Percentiles rank a stretch among this genome's conserved stretches.
Evolutionary conservation across 1,140 invertebrate species (phyloP).

Genomic region (Lasioglossum baleicum): DNA sequence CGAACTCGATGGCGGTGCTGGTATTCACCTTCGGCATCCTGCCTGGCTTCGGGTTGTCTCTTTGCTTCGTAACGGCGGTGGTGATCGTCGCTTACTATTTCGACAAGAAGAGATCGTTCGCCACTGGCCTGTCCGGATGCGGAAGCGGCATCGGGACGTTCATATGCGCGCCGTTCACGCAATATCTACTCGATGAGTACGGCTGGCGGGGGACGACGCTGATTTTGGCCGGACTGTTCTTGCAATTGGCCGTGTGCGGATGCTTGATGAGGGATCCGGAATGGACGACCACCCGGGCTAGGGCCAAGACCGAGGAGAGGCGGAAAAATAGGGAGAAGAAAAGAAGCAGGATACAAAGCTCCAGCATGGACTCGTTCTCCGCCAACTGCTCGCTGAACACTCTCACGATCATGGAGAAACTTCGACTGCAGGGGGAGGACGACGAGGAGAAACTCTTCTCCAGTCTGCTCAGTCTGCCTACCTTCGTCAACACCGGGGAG

Average conservation of each 20-base stretch:
- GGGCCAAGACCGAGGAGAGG: constrained; percentile 83
- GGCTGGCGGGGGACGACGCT: constrained; percentile 92
- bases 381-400: constrained; percentile 85
- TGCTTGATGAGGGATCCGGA: constrained; percentile 90
- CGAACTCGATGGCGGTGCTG: constrained; percentile 88
- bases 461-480: constrained; percentile 90
- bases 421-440: constrained; percentile 66
- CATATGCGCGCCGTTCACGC: constrained; percentile 93
- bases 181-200: constrained; percentile 88
- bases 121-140: constrained; percentile 95
- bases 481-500: constrained; percentile 89
- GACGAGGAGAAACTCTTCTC: constrained; percentile 83
- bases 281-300: constrained; percentile 84
- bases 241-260: constrained; percentile 94
- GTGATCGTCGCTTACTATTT: constrained; percentile 98
- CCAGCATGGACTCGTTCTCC: constrained; percentile 85
- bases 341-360: constrained; percentile 82
- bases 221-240: constrained; percentile 90
- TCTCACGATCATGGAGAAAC: constrained; percentile 75
- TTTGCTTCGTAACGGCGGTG: constrained; percentile 93
- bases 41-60: constrained; percentile 91
- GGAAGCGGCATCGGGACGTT: constrained; percentile 95
- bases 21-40: constrained; percentile 93
- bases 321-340: constrained; percentile 82
- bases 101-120: constrained; percentile 93